Base-by-base conservation (phyloP, 2,113 vertebrate species). In the Phyllostomus discolor region DNA sequence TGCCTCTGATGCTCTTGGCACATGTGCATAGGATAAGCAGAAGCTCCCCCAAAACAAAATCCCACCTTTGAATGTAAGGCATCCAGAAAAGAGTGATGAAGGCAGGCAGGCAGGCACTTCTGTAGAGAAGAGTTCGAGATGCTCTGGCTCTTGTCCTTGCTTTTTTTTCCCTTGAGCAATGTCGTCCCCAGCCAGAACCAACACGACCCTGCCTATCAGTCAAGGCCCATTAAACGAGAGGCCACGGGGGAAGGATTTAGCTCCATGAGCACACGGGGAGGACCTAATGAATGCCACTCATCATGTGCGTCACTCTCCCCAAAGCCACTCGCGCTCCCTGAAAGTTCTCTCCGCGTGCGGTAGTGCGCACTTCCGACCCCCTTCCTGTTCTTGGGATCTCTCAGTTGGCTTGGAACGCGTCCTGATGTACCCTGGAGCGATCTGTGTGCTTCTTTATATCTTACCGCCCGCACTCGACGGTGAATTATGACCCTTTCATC, bases 401-500 rank as follows among this genome's bases (percentile, higher is more conserved):
- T 84, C 46, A 1, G 2, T 2, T 26, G 16, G 80, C 70, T 62
- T 11, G 1, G 38, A 88, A 88, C 16, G 38, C 33, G 28, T 66
- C 14, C 28, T 88, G 48, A 95, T 79, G 89, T 64, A 78, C 64
- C 11, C 4, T n/a, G n/a, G 15, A 38, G 35, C 69, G 48, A 62
- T 52, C 81, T 33, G 26, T 24, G 57, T n/a, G 59, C 46, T 81
- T 94, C 82, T 81, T 88, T 95, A 93, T 95, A 93, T 66, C 92
- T 87, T 17, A 79, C 22, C 0, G 2, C 31, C 46, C n/a, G 38
- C n/a, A 11, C 15, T 76, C 46, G 35, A 50, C 38, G 64, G 54
- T 91, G 84, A 90, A 95, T 93, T 43, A 62, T 62, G 64, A 87
- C 28, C 50, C 62, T 82, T 91, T 78, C 85, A 43, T 67, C 73